Evolutionary conservation across 2,113 vertebrate genomes (phyloP), one percentile per base, ranked within the genome.

Genomic region (Cygnus atratus): DNA sequence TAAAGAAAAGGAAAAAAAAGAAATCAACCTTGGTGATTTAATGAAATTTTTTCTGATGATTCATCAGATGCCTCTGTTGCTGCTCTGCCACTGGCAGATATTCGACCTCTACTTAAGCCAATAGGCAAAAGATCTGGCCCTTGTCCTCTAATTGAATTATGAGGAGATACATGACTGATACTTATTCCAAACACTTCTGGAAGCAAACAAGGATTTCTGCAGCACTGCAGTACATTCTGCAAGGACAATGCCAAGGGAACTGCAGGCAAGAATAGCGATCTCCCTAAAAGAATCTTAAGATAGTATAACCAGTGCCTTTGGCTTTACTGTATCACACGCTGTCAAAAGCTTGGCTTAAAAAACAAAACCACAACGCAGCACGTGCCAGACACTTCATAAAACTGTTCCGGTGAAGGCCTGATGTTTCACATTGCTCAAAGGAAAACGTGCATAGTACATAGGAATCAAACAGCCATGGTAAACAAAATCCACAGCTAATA

Each of bases 151-250:
- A 88, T 0, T 91, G 52, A 91, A 78, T 61, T 93, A 70, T 59
- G 90, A 85, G 72, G 65, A 92, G 16, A 88, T 21, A 78, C 73
- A 72, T 3, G 3, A 59, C 21, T 77, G 17, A 35, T 37, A 35
- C 55, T 88, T 80, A 92, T 41, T 61, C 48, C 88, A 91, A 88
- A 87, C 33, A 70, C 54, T 44, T 62, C 57, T 1, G 7, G 84
- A 96, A 92, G 77, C 58, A 85, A 92, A 58, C 12, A 5, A 3
- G 73, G 58, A 92, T 81, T 89, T 95, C 78, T 93, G 52, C 84
- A 95, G 91, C 88, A 81, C 78, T 52, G 66, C 67, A 83, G 75
- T 50, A 31, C 66, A 89, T 87, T 87, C 84, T 93, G 71, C 54
- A 87, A 84, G 70, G 54, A 50, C 19, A 41, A 89, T 79, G 66